Percentiles rank a stretch among this genome's conserved stretches.
Evolutionary conservation across 2,113 vertebrate species (phyloP).

Genomic region (Myodes glareolus): DNA sequence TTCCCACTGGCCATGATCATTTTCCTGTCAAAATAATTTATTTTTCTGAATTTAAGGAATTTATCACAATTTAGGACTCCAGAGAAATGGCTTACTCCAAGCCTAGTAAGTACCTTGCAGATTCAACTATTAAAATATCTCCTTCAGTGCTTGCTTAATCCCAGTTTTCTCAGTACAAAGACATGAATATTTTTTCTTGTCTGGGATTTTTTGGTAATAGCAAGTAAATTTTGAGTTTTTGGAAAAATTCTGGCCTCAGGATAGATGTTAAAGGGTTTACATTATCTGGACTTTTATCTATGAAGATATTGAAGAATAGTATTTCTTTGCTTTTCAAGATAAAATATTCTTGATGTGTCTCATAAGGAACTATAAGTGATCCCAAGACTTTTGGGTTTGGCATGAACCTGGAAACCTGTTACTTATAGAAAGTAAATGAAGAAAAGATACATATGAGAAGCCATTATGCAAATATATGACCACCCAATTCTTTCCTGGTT

Average conservation of each 20-base stretch:
- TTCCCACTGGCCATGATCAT: neutral
- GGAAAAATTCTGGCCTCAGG: neutral
- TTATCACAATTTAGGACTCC: neutral
- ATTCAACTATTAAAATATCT: neutral
- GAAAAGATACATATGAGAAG: neutral
- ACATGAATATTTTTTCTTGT: neutral
- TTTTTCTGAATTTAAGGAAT: conserved; percentile 11
- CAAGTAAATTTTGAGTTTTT: neutral
- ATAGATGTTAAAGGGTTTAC: conserved; percentile 29
- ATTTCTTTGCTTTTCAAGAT: conserved; percentile 34
- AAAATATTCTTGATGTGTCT: conserved; percentile 15
- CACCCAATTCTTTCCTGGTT: neutral
- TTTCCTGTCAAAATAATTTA: conserved; percentile 36
- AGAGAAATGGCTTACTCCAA: neutral
- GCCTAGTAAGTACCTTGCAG: neutral
- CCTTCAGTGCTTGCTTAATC: neutral
- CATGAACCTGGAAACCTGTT: neutral
- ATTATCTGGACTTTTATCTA: conserved; percentile 19
- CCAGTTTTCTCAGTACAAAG: neutral
- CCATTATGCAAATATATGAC: conserved; percentile 34
- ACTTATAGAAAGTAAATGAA: conserved; percentile 45
- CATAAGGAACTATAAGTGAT: neutral
- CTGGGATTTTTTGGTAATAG: neutral
- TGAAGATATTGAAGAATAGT: neutral
- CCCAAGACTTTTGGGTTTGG: neutral